Evolutionary conservation across 1,140 invertebrate species (phyloP).

Genomic region (Dryas iulia): DNA sequence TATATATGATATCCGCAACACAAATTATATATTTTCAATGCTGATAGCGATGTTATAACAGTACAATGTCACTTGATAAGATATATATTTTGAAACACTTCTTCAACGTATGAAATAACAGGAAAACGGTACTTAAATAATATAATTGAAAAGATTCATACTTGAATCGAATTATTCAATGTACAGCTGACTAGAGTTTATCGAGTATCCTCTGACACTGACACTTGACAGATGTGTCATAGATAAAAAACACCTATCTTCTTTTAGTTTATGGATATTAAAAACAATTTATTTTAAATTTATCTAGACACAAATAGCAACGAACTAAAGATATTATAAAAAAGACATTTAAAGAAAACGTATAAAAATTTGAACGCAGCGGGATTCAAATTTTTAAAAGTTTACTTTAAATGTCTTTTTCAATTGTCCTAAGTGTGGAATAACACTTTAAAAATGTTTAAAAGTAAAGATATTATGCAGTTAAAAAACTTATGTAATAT

Average conservation of each 20-base stretch:
- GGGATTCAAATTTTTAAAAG: too few relatives aligned
- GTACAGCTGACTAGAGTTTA: neutral
- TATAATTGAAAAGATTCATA: neutral
- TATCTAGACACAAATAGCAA: too few relatives aligned
- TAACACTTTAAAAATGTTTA: too few relatives aligned
- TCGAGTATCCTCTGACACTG: neutral
- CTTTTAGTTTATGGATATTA: neutral
- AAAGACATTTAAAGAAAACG: too few relatives aligned
- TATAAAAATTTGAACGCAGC: too few relatives aligned
- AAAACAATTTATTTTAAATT: too few relatives aligned
- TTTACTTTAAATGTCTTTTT: too few relatives aligned
- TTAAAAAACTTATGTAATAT: too few relatives aligned
- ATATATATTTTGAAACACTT: neutral
- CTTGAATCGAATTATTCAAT: neutral
- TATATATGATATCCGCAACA: neutral
- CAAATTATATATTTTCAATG: neutral
- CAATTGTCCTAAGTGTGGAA: too few relatives aligned
- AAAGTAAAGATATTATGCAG: too few relatives aligned
- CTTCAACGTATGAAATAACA: neutral
- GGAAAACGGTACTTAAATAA: neutral
- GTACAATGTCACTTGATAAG: slow-evolving; percentile 17
- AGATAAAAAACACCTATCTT: neutral
- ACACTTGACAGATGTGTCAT: neutral
- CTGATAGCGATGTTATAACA: neutral
- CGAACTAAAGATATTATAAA: too few relatives aligned